phyloP scores from a whole-genome alignment of 2,888 invertebrate species.

The Stenichneumon culpator region DNA sequence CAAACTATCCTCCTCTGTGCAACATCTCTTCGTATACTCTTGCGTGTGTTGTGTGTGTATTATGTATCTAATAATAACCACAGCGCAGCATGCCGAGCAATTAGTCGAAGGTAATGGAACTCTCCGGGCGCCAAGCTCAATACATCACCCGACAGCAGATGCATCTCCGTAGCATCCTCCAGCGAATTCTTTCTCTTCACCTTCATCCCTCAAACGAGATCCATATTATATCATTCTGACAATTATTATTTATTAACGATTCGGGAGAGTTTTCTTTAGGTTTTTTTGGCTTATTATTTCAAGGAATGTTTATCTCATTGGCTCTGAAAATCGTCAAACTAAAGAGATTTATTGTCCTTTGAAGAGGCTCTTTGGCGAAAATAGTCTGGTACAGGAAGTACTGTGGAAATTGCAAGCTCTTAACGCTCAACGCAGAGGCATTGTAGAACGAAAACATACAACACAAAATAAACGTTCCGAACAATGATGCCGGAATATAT shows the following conservation, averaged over 20 bases:
- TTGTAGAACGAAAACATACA: no score
- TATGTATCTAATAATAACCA: slow-evolving; percentile 54
- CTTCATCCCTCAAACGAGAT: slow-evolving; percentile 44
- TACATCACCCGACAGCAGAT: slow-evolving; percentile 55
- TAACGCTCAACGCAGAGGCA: no score
- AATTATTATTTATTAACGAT: slow-evolving; percentile 65
- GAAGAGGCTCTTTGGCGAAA: neutral
- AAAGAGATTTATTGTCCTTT: slow-evolving; percentile 41
- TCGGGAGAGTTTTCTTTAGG: slow-evolving; percentile 17
- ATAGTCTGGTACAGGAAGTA: no score
- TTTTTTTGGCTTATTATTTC: slow-evolving; percentile 7
- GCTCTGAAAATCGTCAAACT: slow-evolving; percentile 45
- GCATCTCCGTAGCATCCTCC: slow-evolving; percentile 41
- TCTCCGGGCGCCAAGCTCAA: slow-evolving; percentile 51
- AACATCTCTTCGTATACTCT: neutral
- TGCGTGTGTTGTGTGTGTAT: neutral
- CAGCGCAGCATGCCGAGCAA: slow-evolving; percentile 55
- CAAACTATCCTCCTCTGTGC: slow-evolving; percentile 14
- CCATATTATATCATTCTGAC: slow-evolving; percentile 50
- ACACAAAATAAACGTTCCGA: neutral
- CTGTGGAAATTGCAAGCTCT: neutral
- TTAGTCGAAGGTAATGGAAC: slow-evolving; percentile 63
- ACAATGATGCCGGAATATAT: neutral
- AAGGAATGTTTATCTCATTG: slow-evolving; percentile 49
- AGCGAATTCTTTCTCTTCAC: slow-evolving; percentile 11